Conservation (phyloP, 2,113 vertebrate species). For the Gopherus evgoodei region DNA sequence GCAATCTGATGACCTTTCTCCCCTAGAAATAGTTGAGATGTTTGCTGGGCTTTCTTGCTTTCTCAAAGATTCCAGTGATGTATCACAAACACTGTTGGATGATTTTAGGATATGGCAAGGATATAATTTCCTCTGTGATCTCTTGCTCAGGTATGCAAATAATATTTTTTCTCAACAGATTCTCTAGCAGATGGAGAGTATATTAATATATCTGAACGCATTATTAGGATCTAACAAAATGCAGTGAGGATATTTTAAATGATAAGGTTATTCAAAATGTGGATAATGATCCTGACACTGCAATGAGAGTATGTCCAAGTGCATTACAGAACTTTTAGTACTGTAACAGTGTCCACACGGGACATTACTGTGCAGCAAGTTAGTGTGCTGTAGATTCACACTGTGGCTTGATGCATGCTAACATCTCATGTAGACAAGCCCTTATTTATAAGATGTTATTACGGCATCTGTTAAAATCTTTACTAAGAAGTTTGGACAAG, state of each 20-base stretch:
- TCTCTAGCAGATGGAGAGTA: neutral
- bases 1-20: constrained; percentile 96
- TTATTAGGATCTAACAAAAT: neutral
- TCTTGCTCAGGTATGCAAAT: constrained; percentile 91
- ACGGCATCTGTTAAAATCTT: neutral
- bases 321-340: neutral
- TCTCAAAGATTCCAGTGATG: constrained; percentile 98
- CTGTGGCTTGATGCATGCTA: neutral
- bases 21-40: constrained; percentile 98
- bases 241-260: neutral
- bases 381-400: neutral
- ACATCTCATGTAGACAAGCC: neutral
- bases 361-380: neutral
- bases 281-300: neutral
- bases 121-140: constrained; percentile 96
- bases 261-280: neutral
- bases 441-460: neutral
- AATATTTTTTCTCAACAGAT: neutral
- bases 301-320: neutral
- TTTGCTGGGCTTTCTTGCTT: constrained; percentile 98
- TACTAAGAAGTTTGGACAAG: neutral
- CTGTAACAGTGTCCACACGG: neutral
- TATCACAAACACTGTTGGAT: constrained; percentile 95
- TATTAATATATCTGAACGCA: neutral
- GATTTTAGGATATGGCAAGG: constrained; percentile 99